Base-by-base conservation (phyloP, 2,888 invertebrate genomes). In the Spialia ferax region DNA sequence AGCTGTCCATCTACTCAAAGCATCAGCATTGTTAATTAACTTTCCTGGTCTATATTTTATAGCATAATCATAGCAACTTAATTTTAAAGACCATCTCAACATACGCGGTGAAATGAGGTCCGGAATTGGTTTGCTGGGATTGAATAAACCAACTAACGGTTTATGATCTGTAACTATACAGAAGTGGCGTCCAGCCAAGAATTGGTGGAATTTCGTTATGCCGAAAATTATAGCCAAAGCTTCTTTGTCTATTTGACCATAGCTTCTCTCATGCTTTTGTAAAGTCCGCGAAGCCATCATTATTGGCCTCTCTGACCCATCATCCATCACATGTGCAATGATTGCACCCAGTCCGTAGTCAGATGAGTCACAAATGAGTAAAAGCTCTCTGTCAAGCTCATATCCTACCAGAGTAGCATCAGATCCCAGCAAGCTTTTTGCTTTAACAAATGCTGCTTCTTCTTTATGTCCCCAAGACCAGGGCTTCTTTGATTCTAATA, bases 201-300 rank as follows among this genome's bases (percentile, higher is more conserved):
- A 59, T 26, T 59, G 35, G 26, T 42, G 42, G 11, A 59, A 42
- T 26, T 59, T 42, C 3, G 42, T 35, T 15, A 59, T 15, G 0
- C 73, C 75, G 26, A 26, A 42, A 6, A 59, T 22, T 10, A 42
- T 45, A n/a, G 59, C 59, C 13, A 42, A 15, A 26, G 59, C 59
- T 23, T 74, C 75, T 55, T 73, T 75, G 50, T 77, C 72, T 8
- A 75, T 68, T 61, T 74, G 71, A 1, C 66, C 68, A 60, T 76
- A 76, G 4, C 62, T 48, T 22, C 74, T 62, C 48, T 75, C 74
- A 48, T 73, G 72, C 0, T 38, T 50, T 10, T 72, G 70, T 15
- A 75, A 32, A 20, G 71, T 74, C 15, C 74, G 63, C 8, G 74
- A 75, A 6, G 56, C 68, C 72, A 74, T 71, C 15, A 69, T 69